phyloP scores from a whole-genome alignment of 2,113 vertebrate species.

The Drymodes brunneopygia region DNA sequence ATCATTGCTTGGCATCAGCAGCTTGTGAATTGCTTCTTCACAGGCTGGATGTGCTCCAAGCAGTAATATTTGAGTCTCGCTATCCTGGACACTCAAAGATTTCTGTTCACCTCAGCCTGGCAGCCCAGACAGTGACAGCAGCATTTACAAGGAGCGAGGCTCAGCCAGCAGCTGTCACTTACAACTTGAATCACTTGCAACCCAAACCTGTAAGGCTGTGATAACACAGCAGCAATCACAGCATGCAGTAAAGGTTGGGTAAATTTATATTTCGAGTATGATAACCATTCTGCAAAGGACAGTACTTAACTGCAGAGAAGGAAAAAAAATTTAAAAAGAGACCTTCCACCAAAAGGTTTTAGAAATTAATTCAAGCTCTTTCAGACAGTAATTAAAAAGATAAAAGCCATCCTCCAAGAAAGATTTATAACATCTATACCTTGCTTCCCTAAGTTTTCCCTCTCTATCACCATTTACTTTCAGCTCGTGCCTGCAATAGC shows the following conservation, averaged over 20 bases:
- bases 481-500: not conserved
- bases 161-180: conserved; percentile 33
- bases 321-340: not conserved
- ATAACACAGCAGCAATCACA: conserved; percentile 49
- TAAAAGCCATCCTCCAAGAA: not conserved
- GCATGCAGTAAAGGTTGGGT: not conserved
- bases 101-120: not conserved
- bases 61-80: not conserved
- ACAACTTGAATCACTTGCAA: not conserved
- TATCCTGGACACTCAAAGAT: not conserved
- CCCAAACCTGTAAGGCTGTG: conserved; percentile 20
- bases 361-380: not conserved
- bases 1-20: conserved; percentile 29
- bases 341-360: not conserved
- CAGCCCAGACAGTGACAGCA: not conserved
- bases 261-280: not conserved
- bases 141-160: not conserved
- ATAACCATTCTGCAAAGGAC: not conserved
- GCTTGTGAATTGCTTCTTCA: not conserved
- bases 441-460: not conserved
- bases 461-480: not conserved
- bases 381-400: not conserved
- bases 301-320: not conserved
- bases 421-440: not conserved
- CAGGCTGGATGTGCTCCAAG: not conserved